Evolutionary conservation across 2,113 vertebrate species (phyloP).

Genomic region (Notarius quadriscutis): DNA sequence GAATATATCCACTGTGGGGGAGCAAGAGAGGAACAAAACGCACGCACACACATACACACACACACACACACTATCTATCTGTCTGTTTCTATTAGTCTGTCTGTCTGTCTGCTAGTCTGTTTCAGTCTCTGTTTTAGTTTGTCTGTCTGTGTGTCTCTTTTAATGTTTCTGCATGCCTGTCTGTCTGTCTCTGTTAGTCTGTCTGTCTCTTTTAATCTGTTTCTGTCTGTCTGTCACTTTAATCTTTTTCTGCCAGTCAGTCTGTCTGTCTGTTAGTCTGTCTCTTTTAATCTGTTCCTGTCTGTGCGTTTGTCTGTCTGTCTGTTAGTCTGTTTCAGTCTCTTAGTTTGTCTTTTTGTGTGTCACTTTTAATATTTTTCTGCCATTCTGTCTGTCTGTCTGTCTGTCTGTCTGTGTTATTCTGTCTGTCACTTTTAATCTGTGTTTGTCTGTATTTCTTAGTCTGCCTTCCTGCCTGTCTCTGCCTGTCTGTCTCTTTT

Average conservation of each 20-base stretch:
- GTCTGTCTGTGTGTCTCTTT: too few species aligned
- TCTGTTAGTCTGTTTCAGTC: neutral
- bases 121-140: too few species aligned
- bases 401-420: neutral
- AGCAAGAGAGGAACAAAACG: neutral
- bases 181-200: too few species aligned
- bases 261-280: neutral
- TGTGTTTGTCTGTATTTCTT: neutral
- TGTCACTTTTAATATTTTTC: neutral
- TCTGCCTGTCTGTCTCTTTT: neutral
- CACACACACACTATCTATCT: neutral
- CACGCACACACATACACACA: neutral
- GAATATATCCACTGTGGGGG: conserved; percentile 39
- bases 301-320: neutral
- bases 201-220: too few species aligned
- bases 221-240: neutral
- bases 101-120: neutral
- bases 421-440: neutral
- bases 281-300: neutral
- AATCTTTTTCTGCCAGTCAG: neutral
- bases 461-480: neutral
- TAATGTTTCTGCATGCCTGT: too few species aligned
- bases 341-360: neutral
- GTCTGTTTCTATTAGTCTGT: neutral
- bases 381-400: neutral